Percentiles rank a stretch among this genome's conserved stretches.
Evolutionary conservation across 1,140 invertebrate genomes (phyloP).

Genomic region (Euwallacea similis): DNA sequence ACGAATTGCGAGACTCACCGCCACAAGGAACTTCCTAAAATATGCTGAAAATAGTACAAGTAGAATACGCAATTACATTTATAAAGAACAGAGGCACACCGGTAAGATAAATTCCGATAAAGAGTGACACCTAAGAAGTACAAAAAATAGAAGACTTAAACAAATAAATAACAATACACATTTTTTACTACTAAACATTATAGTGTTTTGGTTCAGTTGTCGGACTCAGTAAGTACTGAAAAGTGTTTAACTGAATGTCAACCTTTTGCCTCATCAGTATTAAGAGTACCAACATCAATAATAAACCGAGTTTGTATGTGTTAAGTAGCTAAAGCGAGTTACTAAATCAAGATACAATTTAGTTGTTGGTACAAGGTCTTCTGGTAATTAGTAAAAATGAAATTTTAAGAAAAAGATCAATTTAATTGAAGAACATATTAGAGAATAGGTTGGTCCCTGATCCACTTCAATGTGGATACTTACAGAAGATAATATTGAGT

Average conservation of each 20-base stretch:
- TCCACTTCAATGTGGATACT: too few species aligned
- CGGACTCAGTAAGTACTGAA: not conserved
- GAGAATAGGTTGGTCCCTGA: too few species aligned
- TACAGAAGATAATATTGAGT: too few species aligned
- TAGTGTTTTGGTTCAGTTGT: not conserved
- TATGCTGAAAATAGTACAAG: slow-evolving; percentile 1
- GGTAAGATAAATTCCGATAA: too few species aligned
- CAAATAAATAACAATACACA: not conserved
- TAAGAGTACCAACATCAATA: not conserved
- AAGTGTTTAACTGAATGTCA: not conserved
- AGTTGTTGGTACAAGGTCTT: not conserved
- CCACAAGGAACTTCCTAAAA: not conserved
- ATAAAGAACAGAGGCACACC: too few species aligned
- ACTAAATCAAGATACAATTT: not conserved
- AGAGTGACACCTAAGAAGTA: too few species aligned
- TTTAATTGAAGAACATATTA: too few species aligned
- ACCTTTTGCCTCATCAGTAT: not conserved
- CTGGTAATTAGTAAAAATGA: not conserved
- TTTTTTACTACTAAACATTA: not conserved
- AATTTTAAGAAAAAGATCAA: too few species aligned
- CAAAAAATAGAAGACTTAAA: not conserved
- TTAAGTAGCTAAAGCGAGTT: not conserved
- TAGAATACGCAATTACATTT: not conserved
- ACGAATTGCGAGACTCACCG: too few species aligned
- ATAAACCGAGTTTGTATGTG: not conserved